phyloP scores from a whole-genome alignment of 2,113 vertebrate genomes.

The Myotis yumanensis region DNA sequence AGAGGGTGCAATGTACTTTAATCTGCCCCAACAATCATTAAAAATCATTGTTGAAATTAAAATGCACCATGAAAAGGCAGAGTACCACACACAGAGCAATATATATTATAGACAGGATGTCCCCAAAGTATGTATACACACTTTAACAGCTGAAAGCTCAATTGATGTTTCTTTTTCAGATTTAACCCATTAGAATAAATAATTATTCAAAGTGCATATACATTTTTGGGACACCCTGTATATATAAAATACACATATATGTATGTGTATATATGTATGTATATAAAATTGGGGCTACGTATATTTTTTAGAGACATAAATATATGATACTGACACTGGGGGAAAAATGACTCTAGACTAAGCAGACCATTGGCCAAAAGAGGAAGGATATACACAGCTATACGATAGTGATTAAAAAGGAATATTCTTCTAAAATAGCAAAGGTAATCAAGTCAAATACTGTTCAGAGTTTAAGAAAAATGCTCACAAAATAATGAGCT shows the following conservation, averaged over 20 bases:
- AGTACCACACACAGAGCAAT: background rate
- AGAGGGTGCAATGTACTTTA: background rate
- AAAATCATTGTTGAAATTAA: constrained; percentile 29
- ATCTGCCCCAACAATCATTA: background rate
- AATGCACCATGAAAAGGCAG: constrained; percentile 3
- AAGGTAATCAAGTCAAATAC: constrained; percentile 14
- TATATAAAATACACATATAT: background rate
- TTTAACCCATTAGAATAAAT: too few species aligned
- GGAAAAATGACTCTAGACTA: background rate
- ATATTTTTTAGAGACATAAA: background rate
- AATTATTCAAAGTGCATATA: too few species aligned
- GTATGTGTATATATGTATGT: background rate
- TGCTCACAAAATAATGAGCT: background rate
- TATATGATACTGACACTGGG: background rate
- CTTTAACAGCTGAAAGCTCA: too few species aligned
- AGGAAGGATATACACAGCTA: background rate
- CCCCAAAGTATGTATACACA: too few species aligned
- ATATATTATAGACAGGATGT: background rate
- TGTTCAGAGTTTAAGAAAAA: background rate
- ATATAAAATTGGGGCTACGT: background rate
- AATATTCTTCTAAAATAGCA: constrained; percentile 18
- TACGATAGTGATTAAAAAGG: background rate
- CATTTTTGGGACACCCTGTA: too few species aligned
- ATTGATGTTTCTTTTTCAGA: too few species aligned
- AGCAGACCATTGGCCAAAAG: background rate